These are phyloP conservation scores for Progne subis DNA, from an alignment of 2,113 vertebrate species.

Conservation along the genomic window DNA sequence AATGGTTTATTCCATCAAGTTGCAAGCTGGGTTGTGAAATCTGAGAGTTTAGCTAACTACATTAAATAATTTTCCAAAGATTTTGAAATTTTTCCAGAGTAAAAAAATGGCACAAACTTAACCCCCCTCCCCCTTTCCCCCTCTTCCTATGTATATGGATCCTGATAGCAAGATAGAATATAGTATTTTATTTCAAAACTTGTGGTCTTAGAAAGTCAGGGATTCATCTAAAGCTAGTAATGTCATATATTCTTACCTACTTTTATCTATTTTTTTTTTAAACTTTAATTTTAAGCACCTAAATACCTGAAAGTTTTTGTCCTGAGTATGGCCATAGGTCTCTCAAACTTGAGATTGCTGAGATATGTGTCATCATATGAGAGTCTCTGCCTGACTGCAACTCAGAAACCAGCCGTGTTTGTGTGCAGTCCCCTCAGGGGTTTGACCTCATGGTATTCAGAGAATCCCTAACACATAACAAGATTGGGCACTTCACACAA, in stretches of 20 bases:
- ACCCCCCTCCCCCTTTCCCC: accelerated
- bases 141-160: neutral
- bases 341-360: neutral
- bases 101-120: neutral
- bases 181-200: neutral
- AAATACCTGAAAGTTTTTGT: neutral
- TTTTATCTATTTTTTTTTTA: neutral
- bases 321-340: neutral
- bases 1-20: neutral
- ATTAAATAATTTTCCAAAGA: neutral
- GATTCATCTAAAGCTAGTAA: neutral
- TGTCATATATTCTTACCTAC: neutral
- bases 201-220: neutral
- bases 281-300: neutral
- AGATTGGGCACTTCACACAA: neutral
- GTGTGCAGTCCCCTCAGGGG: neutral
- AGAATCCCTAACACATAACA: neutral
- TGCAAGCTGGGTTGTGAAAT: neutral
- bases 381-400: neutral
- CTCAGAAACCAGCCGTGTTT: neutral
- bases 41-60: neutral
- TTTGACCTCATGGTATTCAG: neutral
- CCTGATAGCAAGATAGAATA: neutral
- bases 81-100: neutral
- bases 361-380: neutral